Conservation (phyloP, 2,888 invertebrate species). For the Asteroscopus sphinx region DNA sequence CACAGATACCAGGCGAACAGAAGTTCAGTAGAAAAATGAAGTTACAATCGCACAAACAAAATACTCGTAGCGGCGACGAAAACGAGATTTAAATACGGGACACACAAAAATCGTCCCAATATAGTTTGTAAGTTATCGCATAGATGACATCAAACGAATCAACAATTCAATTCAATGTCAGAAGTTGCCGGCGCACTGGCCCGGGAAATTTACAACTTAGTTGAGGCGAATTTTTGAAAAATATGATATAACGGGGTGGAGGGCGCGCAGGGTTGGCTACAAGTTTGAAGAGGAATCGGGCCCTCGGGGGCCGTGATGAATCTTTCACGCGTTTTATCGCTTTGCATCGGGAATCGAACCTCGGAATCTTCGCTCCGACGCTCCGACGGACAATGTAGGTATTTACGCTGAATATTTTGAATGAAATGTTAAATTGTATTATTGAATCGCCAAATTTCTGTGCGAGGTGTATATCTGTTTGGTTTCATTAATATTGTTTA, state of each 20-base stretch:
- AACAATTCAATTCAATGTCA: constrained; percentile 76
- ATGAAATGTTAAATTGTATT: constrained; percentile 50
- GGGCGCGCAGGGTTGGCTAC: constrained; percentile 73
- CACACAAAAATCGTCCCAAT: constrained; percentile 42
- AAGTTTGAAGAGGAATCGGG: constrained; percentile 85
- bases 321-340: constrained; percentile 88
- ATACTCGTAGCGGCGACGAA: constrained; percentile 39
- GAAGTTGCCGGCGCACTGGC: constrained; percentile 69
- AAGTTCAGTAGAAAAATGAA: constrained; percentile 17
- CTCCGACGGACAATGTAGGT: constrained; percentile 46
- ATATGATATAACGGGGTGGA: constrained; percentile 83
- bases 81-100: constrained; percentile 48
- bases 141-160: constrained; percentile 63
- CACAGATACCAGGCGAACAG: constrained; percentile 28
- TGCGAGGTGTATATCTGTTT: constrained; percentile 24
- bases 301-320: constrained; percentile 86
- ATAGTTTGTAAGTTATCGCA: constrained; percentile 58
- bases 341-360: constrained; percentile 83
- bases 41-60: constrained; percentile 21
- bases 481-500: constrained; percentile 32
- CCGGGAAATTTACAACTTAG: constrained; percentile 72
- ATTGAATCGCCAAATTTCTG: constrained; percentile 38
- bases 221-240: constrained; percentile 82
- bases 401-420: constrained; percentile 50
- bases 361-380: constrained; percentile 65